Evolutionary conservation across 1,140 invertebrate genomes (phyloP).

Genomic region (Harlomillsia oculata): DNA sequence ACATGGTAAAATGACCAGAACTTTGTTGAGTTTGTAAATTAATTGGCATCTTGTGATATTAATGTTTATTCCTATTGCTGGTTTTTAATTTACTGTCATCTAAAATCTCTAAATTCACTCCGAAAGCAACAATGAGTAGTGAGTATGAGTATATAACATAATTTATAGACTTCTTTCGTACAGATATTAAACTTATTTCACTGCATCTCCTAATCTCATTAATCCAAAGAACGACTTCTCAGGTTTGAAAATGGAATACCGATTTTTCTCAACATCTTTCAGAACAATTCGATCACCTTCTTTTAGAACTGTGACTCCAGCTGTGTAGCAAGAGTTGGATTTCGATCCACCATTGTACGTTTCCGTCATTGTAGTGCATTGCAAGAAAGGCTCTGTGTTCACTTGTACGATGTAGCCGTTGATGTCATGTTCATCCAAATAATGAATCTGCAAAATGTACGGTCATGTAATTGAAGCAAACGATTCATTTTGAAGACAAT

Average conservation of each 20-base stretch:
- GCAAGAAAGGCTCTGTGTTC: constrained; percentile 45
- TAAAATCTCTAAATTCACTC: too few species aligned
- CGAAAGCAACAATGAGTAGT: too few species aligned
- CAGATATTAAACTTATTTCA: not conserved
- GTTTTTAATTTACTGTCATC: too few species aligned
- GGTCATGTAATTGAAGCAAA: constrained; percentile 3
- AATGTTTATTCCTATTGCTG: too few species aligned
- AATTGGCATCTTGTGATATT: too few species aligned
- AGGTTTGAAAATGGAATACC: constrained; percentile 58
- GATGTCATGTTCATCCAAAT: constrained; percentile 52
- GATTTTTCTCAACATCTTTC: constrained; percentile 54
- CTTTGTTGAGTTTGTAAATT: too few species aligned
- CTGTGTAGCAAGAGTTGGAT: constrained; percentile 58
- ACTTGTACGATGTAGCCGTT: constrained; percentile 52
- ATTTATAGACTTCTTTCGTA: too few species aligned
- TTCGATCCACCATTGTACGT: constrained; percentile 40
- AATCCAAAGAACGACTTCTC: constrained; percentile 70
- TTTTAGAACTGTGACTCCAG: constrained; percentile 52
- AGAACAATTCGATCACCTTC: constrained; percentile 54
- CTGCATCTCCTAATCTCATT: constrained; percentile 48
- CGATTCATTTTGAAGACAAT: not conserved
- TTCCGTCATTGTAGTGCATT: constrained; percentile 49
- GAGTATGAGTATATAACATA: too few species aligned
- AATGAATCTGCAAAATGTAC: constrained; percentile 46
- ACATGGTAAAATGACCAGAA: too few species aligned